A percentile compares a stretch with the other conserved stretches of the same genome.
phyloP scores from a whole-genome alignment of 2,113 vertebrate genomes.

The Strix uralensis region DNA sequence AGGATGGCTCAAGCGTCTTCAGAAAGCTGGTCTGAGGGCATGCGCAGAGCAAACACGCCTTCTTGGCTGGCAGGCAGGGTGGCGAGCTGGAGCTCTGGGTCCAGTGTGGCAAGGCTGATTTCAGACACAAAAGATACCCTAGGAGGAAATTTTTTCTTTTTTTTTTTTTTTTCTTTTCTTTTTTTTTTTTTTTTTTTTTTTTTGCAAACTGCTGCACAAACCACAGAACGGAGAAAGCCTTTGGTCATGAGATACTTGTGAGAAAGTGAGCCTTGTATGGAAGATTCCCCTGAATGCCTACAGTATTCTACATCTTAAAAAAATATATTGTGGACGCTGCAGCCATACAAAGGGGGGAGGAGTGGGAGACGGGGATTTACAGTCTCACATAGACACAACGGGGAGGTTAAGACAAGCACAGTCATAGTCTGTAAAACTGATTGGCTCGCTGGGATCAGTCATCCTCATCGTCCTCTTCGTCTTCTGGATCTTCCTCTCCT shows the following conservation, averaged over 20 bases:
- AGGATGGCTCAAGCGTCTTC: not conserved
- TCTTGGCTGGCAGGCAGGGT: not conserved
- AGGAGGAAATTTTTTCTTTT: not conserved
- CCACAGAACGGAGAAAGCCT: slow-evolving; percentile 51
- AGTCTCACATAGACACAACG: slow-evolving; percentile 67
- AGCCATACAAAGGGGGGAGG: slow-evolving; percentile 66
- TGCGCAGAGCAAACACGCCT: not conserved
- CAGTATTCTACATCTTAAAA: slow-evolving; percentile 70
- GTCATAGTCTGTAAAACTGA: slow-evolving; percentile 68
- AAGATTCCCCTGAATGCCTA: slow-evolving; percentile 68
- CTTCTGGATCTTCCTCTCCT: slow-evolving; percentile 52
- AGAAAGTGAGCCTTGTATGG: slow-evolving; percentile 55
- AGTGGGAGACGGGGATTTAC: slow-evolving; percentile 48
- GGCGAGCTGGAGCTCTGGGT: slow-evolving; percentile 33
- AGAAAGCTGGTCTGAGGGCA: slow-evolving; percentile 3
- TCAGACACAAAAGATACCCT: slow-evolving; percentile 40
- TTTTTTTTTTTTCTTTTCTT: not conserved
- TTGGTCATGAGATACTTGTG: slow-evolving; percentile 65
- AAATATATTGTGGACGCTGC: slow-evolving; percentile 72
- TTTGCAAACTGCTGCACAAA: slow-evolving; percentile 56
- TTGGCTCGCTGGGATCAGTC: slow-evolving; percentile 48
- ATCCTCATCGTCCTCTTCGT: slow-evolving; percentile 49
- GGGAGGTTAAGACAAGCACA: slow-evolving; percentile 53
- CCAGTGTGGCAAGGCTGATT: slow-evolving; percentile 39
- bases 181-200: not conserved